Conservation (phyloP, 1,140 invertebrate species). For the Choristoneura fumiferana region DNA sequence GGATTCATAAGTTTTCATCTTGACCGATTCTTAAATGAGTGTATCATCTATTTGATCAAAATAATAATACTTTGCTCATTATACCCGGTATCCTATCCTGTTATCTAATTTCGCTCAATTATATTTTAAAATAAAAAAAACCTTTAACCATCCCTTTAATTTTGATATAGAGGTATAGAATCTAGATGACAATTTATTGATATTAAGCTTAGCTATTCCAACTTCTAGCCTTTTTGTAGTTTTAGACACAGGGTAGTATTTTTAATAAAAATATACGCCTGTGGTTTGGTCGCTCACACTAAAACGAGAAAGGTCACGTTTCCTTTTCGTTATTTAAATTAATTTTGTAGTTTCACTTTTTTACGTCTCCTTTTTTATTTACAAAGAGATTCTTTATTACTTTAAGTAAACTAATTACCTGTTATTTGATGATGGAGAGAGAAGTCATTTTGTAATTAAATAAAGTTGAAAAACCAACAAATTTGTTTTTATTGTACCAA, state of each 20-base stretch:
- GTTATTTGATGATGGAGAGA: neutral
- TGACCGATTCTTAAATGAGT: no score
- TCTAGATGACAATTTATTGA: no score
- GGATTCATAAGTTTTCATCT: no score
- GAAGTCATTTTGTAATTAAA: constrained; percentile 20
- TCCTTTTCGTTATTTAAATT: constrained; percentile 25
- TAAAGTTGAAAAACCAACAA: constrained; percentile 19
- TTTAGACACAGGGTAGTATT: constrained; percentile 59
- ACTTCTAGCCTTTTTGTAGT: constrained; percentile 26
- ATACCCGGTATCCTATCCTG: no score
- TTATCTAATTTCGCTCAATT: no score
- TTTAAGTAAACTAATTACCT: neutral
- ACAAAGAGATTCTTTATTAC: no score
- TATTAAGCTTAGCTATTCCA: constrained; percentile 28
- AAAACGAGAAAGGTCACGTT: constrained; percentile 25
- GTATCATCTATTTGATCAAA: no score
- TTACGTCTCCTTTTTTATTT: no score
- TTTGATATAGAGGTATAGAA: no score
- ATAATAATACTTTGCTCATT: no score
- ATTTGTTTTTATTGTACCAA: neutral
- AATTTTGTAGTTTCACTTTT: constrained; percentile 6
- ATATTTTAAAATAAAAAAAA: no score
- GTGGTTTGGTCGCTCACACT: constrained; percentile 42
- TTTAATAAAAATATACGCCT: constrained; percentile 55
- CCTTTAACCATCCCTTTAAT: no score